Percentiles rank a stretch among this genome's conserved stretches.
phyloP scores from a whole-genome alignment of 1,140 invertebrate species.

The Phthorimaea operculella region DNA sequence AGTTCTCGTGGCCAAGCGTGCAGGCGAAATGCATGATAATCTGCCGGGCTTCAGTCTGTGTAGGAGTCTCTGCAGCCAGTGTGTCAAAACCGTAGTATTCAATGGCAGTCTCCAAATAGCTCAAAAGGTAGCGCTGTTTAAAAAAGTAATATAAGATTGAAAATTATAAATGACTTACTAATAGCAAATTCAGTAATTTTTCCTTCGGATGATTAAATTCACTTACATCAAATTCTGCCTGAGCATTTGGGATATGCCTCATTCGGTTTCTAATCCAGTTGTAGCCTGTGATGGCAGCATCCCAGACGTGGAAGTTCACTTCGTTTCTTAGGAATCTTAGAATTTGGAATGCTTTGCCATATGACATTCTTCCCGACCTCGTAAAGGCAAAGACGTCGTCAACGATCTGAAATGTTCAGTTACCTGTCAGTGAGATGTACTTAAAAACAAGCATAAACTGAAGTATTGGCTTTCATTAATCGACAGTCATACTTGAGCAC shows the following conservation, averaged over 20 bases:
- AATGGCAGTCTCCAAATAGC: conserved; percentile 44
- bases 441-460: background rate
- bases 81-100: conserved; percentile 33
- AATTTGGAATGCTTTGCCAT: conserved; percentile 68
- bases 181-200: background rate
- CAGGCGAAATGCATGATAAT: conserved; percentile 51
- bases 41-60: conserved; percentile 35
- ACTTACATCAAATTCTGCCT: conserved; percentile 47
- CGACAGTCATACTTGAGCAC: conserved; percentile 46
- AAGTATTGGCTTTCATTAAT: too few species aligned
- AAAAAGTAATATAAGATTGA: background rate
- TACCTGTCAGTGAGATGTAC: too few species aligned
- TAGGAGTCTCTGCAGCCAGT: conserved; percentile 28
- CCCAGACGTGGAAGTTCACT: conserved; percentile 74
- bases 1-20: conserved; percentile 34
- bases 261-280: conserved; percentile 64
- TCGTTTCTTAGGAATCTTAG: conserved; percentile 73
- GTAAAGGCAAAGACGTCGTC: conserved; percentile 81
- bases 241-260: conserved; percentile 34
- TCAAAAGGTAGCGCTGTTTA: conserved; percentile 18
- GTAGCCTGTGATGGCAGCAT: conserved; percentile 70
- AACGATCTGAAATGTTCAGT: conserved; percentile 71
- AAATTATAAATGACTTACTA: too few species aligned
- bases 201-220: background rate
- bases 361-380: conserved; percentile 54